Conservation (phyloP, 2,888 invertebrate genomes). For the Monoplex corrugatus region DNA sequence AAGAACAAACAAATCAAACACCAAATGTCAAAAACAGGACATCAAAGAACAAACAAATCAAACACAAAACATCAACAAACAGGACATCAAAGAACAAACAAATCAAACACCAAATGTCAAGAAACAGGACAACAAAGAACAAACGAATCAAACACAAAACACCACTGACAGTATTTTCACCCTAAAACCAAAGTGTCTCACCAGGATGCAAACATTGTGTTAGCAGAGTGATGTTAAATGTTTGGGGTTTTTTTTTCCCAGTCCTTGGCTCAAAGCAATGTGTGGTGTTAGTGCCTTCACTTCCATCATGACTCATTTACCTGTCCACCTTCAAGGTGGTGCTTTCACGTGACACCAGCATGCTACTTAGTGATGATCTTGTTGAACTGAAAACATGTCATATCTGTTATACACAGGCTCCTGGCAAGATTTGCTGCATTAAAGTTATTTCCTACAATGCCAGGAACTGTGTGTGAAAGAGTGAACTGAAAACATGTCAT, state of each 20-base stretch:
- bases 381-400: slow-evolving; percentile 9
- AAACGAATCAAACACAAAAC: neutral
- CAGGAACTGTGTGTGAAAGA: too few relatives aligned
- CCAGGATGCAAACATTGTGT: neutral
- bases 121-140: neutral
- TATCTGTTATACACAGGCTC: too few relatives aligned
- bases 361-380: neutral
- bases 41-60: neutral
- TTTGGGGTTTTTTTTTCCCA: neutral
- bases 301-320: neutral
- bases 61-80: too few relatives aligned
- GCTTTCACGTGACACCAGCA: slow-evolving; percentile 17
- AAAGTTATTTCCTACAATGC: too few relatives aligned
- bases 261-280: neutral
- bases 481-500: too few relatives aligned
- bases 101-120: too few relatives aligned
- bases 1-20: neutral
- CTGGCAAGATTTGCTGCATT: too few relatives aligned
- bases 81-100: neutral
- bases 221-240: neutral
- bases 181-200: neutral
- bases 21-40: neutral
- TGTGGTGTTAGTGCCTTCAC: neutral
- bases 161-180: too few relatives aligned
- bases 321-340: slow-evolving; percentile 10